Base-by-base conservation (phyloP, 2,797 vertebrate genomes). In the Bradypodion pumilum region DNA sequence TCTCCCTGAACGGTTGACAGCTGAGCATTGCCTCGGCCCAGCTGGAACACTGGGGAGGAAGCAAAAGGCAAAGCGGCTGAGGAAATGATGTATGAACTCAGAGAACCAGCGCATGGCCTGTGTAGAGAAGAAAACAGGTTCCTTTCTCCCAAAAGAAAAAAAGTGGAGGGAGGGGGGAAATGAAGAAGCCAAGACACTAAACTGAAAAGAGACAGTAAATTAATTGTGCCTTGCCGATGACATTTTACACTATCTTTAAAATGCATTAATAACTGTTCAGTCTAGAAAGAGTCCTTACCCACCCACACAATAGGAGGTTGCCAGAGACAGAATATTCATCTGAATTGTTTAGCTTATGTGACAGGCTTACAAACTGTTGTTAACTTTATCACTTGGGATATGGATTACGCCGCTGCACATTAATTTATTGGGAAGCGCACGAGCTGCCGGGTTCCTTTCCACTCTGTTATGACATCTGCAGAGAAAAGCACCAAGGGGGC, bases 1-100 rank as follows among this genome's bases (percentile, higher is more conserved):
- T 87, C 37, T 0, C 49, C 65, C 86, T 35, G 60, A 93, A 95
- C 93, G 92, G 82, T 84, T 88, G 90, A 93, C 96, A 96, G 95
- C 95, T 95, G 95, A 91, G 92, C 4, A 0, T 60, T 90, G 90
- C 90, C 87, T 9, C 0, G 68, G 82, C 78, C 91, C 91, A 93
- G 88, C 84, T 90, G 86, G 91, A 92, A 79, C 40, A 2, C 63
- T 80, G 69, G 80, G 83, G 56, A 86, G 79, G 65, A 85, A 85
- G 83, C 85, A n/a, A 52, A 46, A 69, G 82, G 87, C 63, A 10
- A 32, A 87, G 87, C 60, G 86, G 88, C 81, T 79, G 85, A 90
- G 89, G 83, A 73, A 5, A 42, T 75, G 83, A 86, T 85, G 81
- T 83, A 59, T 88, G 85, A 89, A 87, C 86, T 86, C 76, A 80